Conservation (phyloP, 2,113 vertebrate species). For the Eurystomus gularis region DNA sequence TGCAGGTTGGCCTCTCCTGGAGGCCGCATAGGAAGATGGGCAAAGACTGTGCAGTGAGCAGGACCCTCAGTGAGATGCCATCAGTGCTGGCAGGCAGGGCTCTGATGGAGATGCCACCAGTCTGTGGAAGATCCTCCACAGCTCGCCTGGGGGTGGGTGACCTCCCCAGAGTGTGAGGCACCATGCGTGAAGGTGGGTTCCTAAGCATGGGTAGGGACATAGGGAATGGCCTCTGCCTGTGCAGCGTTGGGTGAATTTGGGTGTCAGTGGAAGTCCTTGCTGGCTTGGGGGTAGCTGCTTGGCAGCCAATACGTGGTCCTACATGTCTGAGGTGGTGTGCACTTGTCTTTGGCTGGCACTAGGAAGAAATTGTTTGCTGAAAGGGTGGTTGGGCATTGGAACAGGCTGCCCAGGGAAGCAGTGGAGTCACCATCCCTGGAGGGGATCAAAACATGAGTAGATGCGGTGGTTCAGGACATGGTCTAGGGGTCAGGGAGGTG, state of each 20-base stretch:
- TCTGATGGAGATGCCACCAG: neutral
- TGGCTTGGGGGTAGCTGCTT: neutral
- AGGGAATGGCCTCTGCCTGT: neutral
- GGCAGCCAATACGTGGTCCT: rapidly evolving
- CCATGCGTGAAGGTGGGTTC: rapidly evolving
- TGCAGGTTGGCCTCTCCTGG: neutral
- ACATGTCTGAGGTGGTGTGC: rapidly evolving
- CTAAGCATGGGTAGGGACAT: too few relatives aligned
- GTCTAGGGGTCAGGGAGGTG: too few relatives aligned
- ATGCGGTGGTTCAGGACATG: too few relatives aligned
- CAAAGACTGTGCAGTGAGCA: rapidly evolving
- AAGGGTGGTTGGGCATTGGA: too few relatives aligned
- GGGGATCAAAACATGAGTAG: too few relatives aligned
- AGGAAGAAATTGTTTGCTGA: too few relatives aligned
- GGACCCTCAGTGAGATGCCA: rapidly evolving
- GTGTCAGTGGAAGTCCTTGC: neutral
- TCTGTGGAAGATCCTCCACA: neutral
- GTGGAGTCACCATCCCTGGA: too few relatives aligned
- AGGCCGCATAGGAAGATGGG: rapidly evolving
- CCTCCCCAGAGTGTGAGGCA: neutral
- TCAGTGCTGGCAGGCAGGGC: rapidly evolving
- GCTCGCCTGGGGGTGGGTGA: rapidly evolving
- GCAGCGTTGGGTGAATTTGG: rapidly evolving
- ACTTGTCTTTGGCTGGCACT: rapidly evolving
- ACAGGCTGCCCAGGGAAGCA: too few relatives aligned